Conservation (phyloP, 2,797 vertebrate species). For the Fistularia tabacaria region DNA sequence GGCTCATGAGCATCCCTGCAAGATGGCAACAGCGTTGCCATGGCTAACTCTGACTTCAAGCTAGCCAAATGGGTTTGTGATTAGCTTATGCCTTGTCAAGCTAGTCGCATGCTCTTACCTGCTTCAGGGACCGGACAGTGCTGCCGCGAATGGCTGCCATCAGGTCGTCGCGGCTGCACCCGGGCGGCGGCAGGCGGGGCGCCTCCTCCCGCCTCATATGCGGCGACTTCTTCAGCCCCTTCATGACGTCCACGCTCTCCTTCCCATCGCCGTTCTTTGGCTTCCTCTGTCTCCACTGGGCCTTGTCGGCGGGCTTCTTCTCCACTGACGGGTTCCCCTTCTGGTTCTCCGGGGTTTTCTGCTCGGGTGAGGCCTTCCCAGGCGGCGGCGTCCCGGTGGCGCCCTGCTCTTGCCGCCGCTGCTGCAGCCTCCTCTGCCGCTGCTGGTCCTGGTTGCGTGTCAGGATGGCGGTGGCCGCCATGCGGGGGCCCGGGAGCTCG, state of each 20-base stretch:
- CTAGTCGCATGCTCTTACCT: constrained; percentile 66
- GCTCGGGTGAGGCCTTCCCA: constrained; percentile 64
- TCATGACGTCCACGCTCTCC: constrained; percentile 80
- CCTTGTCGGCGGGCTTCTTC: constrained; percentile 48
- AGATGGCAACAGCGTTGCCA: no score
- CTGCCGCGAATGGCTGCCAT: constrained; percentile 91
- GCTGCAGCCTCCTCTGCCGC: constrained; percentile 89
- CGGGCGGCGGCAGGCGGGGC: constrained; percentile 87
- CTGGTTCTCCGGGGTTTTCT: constrained; percentile 66
- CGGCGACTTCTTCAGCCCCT: constrained; percentile 87
- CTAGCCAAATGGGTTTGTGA: no score
- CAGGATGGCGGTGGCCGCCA: constrained; percentile 94
- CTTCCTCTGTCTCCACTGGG: constrained; percentile 78
- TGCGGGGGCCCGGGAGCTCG: constrained; percentile 91
- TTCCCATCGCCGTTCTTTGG: constrained; percentile 70
- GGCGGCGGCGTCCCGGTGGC: constrained; percentile 64
- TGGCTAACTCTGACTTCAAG: no score
- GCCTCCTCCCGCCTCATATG: constrained; percentile 81
- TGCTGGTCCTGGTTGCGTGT: constrained; percentile 95
- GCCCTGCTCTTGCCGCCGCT: constrained; percentile 83
- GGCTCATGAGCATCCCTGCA: no score
- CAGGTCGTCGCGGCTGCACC: constrained; percentile 87
- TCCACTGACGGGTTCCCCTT: constrained; percentile 71
- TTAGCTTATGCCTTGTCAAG: no score
- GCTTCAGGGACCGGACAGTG: constrained; percentile 77